Conservation (phyloP, 30 jellyfish, hydroid and myxozoan genomes). For the Cassiopea xamachana region DNA sequence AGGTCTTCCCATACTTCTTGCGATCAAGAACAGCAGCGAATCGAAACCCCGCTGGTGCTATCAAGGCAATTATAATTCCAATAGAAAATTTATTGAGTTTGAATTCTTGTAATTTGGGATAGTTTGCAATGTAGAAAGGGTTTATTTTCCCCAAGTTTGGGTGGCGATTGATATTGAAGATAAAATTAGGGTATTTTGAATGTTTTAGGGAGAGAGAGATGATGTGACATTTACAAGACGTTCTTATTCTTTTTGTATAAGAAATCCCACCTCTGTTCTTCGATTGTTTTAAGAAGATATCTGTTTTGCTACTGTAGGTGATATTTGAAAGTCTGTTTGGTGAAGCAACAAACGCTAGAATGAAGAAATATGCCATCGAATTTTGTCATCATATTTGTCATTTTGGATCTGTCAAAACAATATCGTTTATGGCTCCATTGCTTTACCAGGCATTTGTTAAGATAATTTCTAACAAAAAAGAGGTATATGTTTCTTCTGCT, state of each 20-base stretch:
- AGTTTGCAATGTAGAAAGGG: too few relatives aligned
- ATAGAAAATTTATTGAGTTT: background rate
- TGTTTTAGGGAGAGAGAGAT: too few relatives aligned
- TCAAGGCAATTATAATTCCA: slow-evolving; percentile 59
- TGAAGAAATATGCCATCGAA: slow-evolving; percentile 82
- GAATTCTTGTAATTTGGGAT: too few relatives aligned
- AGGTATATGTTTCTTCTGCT: slow-evolving; percentile 38
- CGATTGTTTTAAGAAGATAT: too few relatives aligned
- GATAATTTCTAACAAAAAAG: slow-evolving; percentile 68
- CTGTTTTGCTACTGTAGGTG: background rate
- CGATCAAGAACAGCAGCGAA: slow-evolving; percentile 81
- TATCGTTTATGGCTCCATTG: slow-evolving; percentile 72
- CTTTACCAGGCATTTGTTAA: slow-evolving; percentile 83
- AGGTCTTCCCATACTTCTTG: slow-evolving; percentile 87
- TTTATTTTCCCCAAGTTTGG: too few relatives aligned
- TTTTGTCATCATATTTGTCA: slow-evolving; percentile 83
- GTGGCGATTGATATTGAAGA: too few relatives aligned
- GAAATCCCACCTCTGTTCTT: too few relatives aligned
- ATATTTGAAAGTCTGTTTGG: slow-evolving; percentile 88
- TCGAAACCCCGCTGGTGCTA: slow-evolving; percentile 74
- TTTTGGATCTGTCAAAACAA: slow-evolving; percentile 72
- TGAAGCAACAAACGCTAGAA: slow-evolving; percentile 70
- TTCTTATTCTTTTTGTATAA: too few relatives aligned
- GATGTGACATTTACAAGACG: too few relatives aligned
- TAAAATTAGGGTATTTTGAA: too few relatives aligned